Evolutionary conservation across 1,140 invertebrate genomes (phyloP).

Genomic region (Meloidogyne exigua): DNA sequence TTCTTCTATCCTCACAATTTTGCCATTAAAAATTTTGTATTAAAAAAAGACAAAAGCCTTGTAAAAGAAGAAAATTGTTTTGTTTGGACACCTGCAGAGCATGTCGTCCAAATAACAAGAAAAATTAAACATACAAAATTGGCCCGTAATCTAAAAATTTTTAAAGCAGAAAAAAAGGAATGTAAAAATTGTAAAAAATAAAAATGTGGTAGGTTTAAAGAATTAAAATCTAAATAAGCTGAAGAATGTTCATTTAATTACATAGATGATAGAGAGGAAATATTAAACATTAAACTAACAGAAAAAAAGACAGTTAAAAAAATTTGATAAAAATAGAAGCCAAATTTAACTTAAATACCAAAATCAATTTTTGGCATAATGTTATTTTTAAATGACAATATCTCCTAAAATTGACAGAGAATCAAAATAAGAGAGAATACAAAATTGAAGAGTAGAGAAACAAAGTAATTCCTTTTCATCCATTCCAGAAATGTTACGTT

Average conservation of each 20-base stretch:
- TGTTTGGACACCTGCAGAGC: conserved; percentile 3
- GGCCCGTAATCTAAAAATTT: neutral
- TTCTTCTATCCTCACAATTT: neutral
- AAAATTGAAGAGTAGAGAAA: too few species aligned
- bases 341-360: neutral
- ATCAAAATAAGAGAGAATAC: too few species aligned
- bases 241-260: too few species aligned
- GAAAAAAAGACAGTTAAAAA: neutral
- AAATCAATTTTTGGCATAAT: neutral
- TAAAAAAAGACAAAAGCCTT: neutral
- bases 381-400: too few species aligned
- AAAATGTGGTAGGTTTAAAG: too few species aligned
- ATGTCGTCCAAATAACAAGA: neutral
- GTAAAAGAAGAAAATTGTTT: neutral
- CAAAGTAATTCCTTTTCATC: neutral
- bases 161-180: neutral
- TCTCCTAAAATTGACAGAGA: too few species aligned
- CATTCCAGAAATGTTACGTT: neutral
- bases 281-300: too few species aligned
- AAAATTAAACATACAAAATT: neutral
- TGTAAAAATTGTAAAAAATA: too few species aligned
- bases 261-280: too few species aligned
- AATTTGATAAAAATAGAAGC: neutral
- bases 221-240: too few species aligned
- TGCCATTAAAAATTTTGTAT: neutral